phyloP scores from a whole-genome alignment of 1,140 invertebrate genomes.

The Heliconius hermathena region DNA sequence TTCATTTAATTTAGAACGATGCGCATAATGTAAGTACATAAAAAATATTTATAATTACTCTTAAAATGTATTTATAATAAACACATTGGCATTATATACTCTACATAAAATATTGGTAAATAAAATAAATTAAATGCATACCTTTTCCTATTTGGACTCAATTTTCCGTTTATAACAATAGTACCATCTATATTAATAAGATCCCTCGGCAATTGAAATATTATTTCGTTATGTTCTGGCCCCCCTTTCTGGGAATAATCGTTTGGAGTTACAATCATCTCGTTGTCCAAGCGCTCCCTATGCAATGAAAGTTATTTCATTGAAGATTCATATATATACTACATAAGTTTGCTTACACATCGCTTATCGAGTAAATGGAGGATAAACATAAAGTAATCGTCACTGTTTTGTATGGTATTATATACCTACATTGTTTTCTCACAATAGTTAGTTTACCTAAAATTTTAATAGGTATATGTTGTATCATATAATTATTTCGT shows the following conservation, averaged over 20 bases:
- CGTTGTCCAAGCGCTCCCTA: slow-evolving; percentile 41
- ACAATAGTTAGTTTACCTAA: background rate
- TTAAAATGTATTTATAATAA: background rate
- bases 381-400: background rate
- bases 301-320: slow-evolving; percentile 22
- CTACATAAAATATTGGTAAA: background rate
- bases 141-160: background rate
- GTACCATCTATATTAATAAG: background rate
- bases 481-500: background rate
- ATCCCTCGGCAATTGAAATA: slow-evolving; percentile 64
- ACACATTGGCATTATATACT: background rate
- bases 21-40: background rate
- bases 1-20: too few species aligned
- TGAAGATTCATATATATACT: slow-evolving; percentile 1
- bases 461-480: background rate
- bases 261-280: slow-evolving; percentile 44
- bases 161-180: background rate
- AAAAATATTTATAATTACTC: background rate
- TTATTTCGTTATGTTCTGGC: slow-evolving; percentile 51
- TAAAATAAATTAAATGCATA: background rate
- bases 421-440: background rate
- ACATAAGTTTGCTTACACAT: background rate
- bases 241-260: slow-evolving; percentile 49
- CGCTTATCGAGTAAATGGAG: background rate
- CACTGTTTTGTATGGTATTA: background rate